Evolutionary conservation across 2,113 vertebrate species (phyloP).

Genomic region (Leiothrix lutea): DNA sequence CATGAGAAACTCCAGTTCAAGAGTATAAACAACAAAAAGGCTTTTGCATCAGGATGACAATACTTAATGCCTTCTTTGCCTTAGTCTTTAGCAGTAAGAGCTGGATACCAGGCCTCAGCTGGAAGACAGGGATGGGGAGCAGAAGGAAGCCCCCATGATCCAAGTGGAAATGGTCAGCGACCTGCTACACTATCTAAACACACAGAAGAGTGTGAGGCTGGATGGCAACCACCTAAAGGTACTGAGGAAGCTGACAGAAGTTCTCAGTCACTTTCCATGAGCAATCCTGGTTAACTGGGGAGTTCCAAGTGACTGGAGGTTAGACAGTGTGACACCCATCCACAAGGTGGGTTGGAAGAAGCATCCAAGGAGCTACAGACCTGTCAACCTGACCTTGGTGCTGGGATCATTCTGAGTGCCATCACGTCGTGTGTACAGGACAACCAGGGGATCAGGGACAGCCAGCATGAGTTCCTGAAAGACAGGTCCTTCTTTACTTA

Average conservation of each 20-base stretch:
- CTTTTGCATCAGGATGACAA: too few species aligned
- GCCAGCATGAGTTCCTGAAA: not conserved
- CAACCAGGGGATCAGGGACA: not conserved
- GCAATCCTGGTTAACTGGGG: not conserved
- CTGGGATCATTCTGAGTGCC: not conserved
- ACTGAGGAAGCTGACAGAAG: not conserved
- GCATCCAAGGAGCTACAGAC: not conserved
- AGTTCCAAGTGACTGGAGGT: not conserved
- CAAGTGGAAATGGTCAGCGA: not conserved
- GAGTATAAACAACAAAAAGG: too few species aligned
- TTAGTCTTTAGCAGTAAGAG: not conserved
- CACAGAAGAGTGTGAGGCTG: not conserved
- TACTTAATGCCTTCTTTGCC: not conserved
- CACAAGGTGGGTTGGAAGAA: not conserved
- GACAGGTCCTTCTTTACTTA: not conserved
- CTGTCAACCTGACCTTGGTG: not conserved
- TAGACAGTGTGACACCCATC: not conserved
- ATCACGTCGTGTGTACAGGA: accelerated
- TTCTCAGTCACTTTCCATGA: not conserved
- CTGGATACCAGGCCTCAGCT: not conserved
- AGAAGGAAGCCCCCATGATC: not conserved
- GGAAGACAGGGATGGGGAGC: not conserved
- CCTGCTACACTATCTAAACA: not conserved
- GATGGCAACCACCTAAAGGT: not conserved
- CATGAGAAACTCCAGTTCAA: too few species aligned